A percentile compares a stretch with the other conserved stretches of the same genome.
Conservation (phyloP, 2,888 invertebrate genomes). For the Orthosia cruda region DNA sequence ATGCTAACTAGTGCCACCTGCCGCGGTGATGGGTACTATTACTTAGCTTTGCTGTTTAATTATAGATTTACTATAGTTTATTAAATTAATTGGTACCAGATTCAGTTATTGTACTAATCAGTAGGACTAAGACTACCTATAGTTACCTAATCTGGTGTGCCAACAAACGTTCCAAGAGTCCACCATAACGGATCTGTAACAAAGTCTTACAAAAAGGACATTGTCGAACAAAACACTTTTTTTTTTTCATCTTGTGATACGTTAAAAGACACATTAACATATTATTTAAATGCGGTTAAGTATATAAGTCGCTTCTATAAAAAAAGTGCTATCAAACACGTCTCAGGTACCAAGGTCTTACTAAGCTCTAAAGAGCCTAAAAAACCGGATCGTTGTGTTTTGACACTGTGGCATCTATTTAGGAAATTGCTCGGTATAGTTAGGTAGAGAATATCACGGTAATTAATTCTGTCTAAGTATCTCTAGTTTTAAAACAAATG, state of each 20-base stretch:
- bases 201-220: conserved; percentile 9
- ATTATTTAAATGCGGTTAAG: conserved; percentile 36
- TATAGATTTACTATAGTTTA: neutral
- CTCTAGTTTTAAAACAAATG: conserved; percentile 31
- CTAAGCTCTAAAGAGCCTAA: conserved; percentile 1
- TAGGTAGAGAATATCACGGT: conserved; percentile 28
- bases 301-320: conserved; percentile 4
- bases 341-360: conserved; percentile 37
- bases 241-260: conserved; percentile 23
- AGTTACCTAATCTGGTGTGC: neutral
- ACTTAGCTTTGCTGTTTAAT: conserved; percentile 8
- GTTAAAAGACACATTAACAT: conserved; percentile 30
- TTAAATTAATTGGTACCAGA: conserved; percentile 4
- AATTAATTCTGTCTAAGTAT: conserved; percentile 36
- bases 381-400: conserved; percentile 14
- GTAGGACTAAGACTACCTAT: too few species aligned
- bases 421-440: neutral
- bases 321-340: conserved; percentile 34
- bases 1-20: neutral
- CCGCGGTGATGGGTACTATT: conserved; percentile 1
- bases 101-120: conserved; percentile 1
- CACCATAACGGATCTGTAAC: neutral
- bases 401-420: conserved; percentile 7
- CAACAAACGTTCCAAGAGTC: neutral
- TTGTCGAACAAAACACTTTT: conserved; percentile 10